Evolutionary conservation across 1,140 invertebrate species (phyloP), one percentile per base, ranked within the genome.

Genomic region (Odontomachus brunneus): DNA sequence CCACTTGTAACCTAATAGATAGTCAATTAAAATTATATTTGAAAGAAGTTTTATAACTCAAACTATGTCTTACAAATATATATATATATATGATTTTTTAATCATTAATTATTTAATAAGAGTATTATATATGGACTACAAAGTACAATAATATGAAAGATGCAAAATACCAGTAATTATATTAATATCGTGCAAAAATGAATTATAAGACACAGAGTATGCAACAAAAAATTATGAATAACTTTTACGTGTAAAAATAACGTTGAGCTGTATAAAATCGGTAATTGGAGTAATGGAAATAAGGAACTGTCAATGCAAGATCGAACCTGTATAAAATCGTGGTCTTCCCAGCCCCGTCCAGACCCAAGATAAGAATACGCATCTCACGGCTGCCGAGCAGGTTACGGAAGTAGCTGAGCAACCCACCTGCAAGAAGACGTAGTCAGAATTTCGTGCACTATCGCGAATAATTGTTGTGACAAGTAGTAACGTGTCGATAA

Each of bases 341-440:
- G 11, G 99, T 99, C 96, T 99, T 99, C 84, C 98, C 98, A 92
- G 98, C 98, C 74, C 99, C 99, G 94, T 99, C 99, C 75, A 99
- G 95, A 14, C 99, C 99, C 51, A 99, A 95, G 91, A 99, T 99
- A 83, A 99, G 95, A 93, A 99, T 99, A 91, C 99, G 95, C 97
- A 99, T 98, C 95, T 99, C 99, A 88, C 98, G 96, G 83, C 97
- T 97, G 29, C 98, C 98, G 90, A 99, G 95, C 84, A 99, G 95
- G 90, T 97, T 97, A 91, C 97, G 97, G 94, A 99, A 99, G 94
- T 99, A 99, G 95, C 98, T 99, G 90, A 99, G 95, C 91, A 99
- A 94, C 91, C 98, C 98, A 95, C 99, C 99, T 99, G 93, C 7
- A 90, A 90, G n/a, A 5, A 75, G 44, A 69, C 84, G 85, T 60